Percentiles rank a stretch among this genome's conserved stretches.
Evolutionary conservation across 2,888 invertebrate genomes (phyloP).

Genomic region (Saturnia japonica): DNA sequence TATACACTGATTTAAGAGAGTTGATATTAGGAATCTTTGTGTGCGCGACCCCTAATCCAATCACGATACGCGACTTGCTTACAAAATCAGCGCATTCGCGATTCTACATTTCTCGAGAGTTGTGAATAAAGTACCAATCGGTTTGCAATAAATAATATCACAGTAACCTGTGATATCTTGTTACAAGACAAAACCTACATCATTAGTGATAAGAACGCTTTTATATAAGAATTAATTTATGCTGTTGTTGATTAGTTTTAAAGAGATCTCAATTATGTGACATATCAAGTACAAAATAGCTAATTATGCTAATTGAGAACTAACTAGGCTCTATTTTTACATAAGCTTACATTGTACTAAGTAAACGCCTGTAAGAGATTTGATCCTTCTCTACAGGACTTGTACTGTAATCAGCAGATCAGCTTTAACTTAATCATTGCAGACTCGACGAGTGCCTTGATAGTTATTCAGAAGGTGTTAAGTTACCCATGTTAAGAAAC

Average conservation of each 20-base stretch:
- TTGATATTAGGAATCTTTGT: too few species aligned
- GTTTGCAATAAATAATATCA: too few species aligned
- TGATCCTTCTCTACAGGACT: background rate
- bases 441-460: conserved; percentile 49
- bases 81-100: too few species aligned
- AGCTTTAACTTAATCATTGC: background rate
- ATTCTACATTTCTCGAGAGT: too few species aligned
- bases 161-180: too few species aligned
- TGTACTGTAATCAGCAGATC: conserved; percentile 10
- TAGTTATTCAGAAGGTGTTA: conserved; percentile 47
- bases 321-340: conserved; percentile 16
- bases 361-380: conserved; percentile 9
- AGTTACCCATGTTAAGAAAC: conserved; percentile 57
- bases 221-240: conserved; percentile 13
- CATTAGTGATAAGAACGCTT: background rate
- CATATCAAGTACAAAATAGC: conserved; percentile 50
- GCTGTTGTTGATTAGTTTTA: conserved; percentile 33
- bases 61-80: too few species aligned
- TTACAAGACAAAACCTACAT: too few species aligned
- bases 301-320: conserved; percentile 22
- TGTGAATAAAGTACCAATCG: too few species aligned
- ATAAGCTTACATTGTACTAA: conserved; percentile 23
- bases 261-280: conserved; percentile 55
- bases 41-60: too few species aligned
- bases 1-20: too few species aligned